Evolutionary conservation across 2,113 vertebrate genomes (phyloP).

Genomic region (Condylura cristata): DNA sequence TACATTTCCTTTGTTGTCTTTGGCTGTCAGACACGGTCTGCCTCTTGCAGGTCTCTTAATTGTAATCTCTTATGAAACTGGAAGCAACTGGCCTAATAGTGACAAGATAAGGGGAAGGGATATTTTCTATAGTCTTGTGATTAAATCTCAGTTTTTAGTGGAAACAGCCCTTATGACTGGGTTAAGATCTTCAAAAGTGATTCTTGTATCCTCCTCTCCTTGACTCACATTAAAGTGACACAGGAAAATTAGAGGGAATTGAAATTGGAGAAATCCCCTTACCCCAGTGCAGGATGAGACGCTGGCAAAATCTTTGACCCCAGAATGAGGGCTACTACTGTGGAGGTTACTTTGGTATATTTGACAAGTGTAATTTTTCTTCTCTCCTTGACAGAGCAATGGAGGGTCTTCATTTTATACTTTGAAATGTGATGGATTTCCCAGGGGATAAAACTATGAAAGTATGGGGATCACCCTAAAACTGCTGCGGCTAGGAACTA

Average conservation of each 20-base stretch:
- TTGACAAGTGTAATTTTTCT: not conserved
- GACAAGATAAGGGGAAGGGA: not conserved
- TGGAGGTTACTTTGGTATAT: not conserved
- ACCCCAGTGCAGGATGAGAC: not conserved
- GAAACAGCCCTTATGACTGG: not conserved
- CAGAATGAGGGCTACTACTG: not conserved
- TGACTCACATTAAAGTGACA: not conserved
- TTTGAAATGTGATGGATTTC: not conserved
- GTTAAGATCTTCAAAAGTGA: not conserved
- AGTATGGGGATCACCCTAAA: too few relatives aligned
- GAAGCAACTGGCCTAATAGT: not conserved
- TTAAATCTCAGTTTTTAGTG: not conserved
- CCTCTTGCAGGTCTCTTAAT: not conserved
- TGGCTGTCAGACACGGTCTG: not conserved
- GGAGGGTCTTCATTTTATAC: too few relatives aligned
- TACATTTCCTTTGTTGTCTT: not conserved
- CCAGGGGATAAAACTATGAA: not conserved
- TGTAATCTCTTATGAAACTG: not conserved
- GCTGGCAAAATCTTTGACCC: not conserved
- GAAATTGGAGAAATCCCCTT: not conserved
- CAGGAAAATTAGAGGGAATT: not conserved
- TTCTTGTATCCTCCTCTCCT: not conserved
- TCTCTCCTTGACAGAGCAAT: not conserved
- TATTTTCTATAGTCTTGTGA: not conserved
- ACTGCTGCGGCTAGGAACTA: not conserved